phyloP scores from a whole-genome alignment of 1,140 invertebrate genomes.

The Brachionus manjavacas region DNA sequence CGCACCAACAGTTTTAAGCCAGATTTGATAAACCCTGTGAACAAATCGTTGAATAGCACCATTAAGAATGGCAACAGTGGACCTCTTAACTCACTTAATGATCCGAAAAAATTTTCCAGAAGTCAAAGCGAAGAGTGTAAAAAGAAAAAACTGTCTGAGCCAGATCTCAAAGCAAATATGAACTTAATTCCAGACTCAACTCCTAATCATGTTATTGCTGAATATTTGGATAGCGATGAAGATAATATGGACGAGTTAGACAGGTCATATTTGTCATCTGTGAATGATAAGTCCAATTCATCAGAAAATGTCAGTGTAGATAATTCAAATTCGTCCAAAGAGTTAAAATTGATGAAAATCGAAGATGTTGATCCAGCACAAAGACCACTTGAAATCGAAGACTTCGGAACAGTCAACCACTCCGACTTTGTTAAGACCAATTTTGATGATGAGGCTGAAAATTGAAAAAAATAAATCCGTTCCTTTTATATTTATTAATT shows the following conservation, averaged over 20 bases:
- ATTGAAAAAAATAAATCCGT: neutral
- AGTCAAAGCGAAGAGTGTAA: constrained; percentile 9
- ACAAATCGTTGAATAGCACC: neutral
- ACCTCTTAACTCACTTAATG: neutral
- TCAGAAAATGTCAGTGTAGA: neutral
- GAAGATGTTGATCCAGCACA: neutral
- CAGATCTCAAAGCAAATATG: neutral
- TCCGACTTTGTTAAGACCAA: neutral
- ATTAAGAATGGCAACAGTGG: neutral
- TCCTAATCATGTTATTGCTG: neutral
- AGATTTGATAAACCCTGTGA: neutral
- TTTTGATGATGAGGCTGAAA: neutral
- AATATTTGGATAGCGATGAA: neutral
- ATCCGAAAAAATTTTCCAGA: neutral
- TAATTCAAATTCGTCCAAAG: neutral
- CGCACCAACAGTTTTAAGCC: neutral
- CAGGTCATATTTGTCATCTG: neutral
- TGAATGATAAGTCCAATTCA: neutral
- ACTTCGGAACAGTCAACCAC: neutral
- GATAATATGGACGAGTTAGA: constrained; percentile 2
- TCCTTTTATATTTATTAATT: neutral
- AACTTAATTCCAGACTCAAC: neutral
- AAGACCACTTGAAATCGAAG: neutral
- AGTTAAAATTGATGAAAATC: neutral
- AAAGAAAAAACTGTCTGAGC: neutral